Evolutionary conservation across 2,888 invertebrate genomes (phyloP).

Genomic region (Carcina quercana): DNA sequence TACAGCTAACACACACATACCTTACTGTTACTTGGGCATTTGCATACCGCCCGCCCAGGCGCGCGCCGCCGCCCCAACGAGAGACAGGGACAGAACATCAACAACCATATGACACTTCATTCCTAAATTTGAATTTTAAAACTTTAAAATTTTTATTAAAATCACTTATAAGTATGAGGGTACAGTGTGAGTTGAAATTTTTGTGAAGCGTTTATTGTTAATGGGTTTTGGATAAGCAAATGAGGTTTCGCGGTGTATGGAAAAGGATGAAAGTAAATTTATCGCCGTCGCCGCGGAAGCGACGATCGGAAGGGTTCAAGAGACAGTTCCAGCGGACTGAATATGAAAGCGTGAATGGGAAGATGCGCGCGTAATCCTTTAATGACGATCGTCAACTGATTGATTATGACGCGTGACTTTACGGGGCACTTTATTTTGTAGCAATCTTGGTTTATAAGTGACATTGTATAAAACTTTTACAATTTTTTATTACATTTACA

Average conservation of each 20-base stretch:
- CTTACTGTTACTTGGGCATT: constrained; percentile 63
- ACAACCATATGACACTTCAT: constrained; percentile 42
- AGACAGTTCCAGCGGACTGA: constrained; percentile 42
- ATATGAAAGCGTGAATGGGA: constrained; percentile 63
- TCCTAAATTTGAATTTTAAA: constrained; percentile 15
- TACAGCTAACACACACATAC: constrained; percentile 66
- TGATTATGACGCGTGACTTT: constrained; percentile 36
- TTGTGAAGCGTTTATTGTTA: too few species aligned
- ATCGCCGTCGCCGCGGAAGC: constrained; percentile 58
- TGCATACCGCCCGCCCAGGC: constrained; percentile 75
- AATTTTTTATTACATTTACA: too few species aligned
- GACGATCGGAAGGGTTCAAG: constrained; percentile 46
- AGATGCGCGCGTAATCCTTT: constrained; percentile 45
- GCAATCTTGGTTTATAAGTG: too few species aligned
- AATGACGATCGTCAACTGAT: constrained; percentile 44
- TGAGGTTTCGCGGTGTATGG: constrained; percentile 39
- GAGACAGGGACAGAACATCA: constrained; percentile 62
- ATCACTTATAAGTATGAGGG: too few species aligned
- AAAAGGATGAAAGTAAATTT: constrained; percentile 71
- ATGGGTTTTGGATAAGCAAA: constrained; percentile 30
- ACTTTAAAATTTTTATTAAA: background rate
- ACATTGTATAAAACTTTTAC: too few species aligned
- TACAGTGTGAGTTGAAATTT: background rate
- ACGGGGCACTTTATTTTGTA: too few species aligned
- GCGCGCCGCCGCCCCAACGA: constrained; percentile 68